A percentile compares a stretch with the other conserved stretches of the same genome.
Evolutionary conservation across 2,113 vertebrate genomes (phyloP).

Genomic region (Isurus oxyrinchus): DNA sequence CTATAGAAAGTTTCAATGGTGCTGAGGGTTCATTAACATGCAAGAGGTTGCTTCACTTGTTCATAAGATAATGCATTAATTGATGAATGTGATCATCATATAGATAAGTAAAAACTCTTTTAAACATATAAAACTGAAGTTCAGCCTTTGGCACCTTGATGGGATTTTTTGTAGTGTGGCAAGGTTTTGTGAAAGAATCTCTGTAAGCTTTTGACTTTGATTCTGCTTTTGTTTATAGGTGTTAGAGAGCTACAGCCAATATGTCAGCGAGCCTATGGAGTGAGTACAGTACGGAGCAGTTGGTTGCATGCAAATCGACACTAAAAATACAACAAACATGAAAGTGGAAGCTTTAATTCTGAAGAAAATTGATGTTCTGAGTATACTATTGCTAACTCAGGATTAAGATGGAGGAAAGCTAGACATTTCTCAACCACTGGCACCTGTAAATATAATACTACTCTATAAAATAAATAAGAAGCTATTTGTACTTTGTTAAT

Average conservation of each 20-base stretch:
- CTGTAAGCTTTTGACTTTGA: background rate
- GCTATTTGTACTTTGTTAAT: background rate
- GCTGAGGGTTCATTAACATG: too few species aligned
- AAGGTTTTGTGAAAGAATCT: too few species aligned
- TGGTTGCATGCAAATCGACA: background rate
- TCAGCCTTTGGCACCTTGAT: background rate
- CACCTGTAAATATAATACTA: background rate
- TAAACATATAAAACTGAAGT: background rate
- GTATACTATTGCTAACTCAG: background rate
- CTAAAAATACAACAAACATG: background rate
- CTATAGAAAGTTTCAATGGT: too few species aligned
- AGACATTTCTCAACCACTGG: background rate
- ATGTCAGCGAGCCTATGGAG: background rate
- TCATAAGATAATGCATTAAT: background rate
- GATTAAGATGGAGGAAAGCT: background rate
- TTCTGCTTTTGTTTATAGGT: background rate
- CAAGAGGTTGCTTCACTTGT: background rate
- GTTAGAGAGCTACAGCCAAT: background rate
- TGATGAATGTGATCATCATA: too few species aligned
- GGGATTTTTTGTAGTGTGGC: background rate
- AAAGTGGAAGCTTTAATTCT: background rate
- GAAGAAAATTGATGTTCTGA: slow-evolving; percentile 9
- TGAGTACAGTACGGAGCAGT: background rate
- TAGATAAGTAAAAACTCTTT: too few species aligned
- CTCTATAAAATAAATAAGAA: background rate